Evolutionary conservation across 2,888 invertebrate species (phyloP).

Genomic region (Temnothorax ravouxi): DNA sequence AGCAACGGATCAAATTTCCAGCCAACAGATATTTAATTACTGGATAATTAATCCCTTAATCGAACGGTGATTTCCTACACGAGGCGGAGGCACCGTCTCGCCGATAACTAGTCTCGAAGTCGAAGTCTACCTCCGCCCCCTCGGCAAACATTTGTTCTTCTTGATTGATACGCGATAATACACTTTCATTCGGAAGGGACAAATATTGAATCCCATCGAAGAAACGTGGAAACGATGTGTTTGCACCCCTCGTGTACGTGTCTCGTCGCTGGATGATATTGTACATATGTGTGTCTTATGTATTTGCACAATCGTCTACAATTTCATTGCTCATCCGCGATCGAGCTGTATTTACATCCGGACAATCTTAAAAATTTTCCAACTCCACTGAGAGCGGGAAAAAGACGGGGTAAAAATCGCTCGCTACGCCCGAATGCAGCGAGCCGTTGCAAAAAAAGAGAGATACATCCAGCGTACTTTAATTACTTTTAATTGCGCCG

Average conservation of each 20-base stretch:
- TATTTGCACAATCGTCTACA: conserved; percentile 58
- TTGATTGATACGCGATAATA: conserved; percentile 72
- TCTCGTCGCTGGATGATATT: conserved; percentile 47
- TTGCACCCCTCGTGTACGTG: conserved; percentile 58
- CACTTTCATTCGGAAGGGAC: conserved; percentile 67
- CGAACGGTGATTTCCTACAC: conserved; percentile 14
- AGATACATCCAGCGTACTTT: conserved; percentile 30
- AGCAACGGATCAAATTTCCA: neutral
- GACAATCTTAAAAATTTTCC: conserved; percentile 28
- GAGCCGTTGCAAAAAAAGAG: neutral
- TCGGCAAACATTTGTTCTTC: conserved; percentile 63
- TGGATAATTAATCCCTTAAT: conserved; percentile 34
- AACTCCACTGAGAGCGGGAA: neutral
- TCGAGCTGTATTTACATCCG: conserved; percentile 50
- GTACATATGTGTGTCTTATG: conserved; percentile 52
- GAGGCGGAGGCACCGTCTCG: neutral
- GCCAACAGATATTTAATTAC: conserved; percentile 24
- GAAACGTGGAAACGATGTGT: conserved; percentile 62
- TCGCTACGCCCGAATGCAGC: neutral
- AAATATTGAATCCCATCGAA: conserved; percentile 71
- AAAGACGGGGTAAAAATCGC: conserved; percentile 13
- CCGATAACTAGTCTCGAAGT: neutral
- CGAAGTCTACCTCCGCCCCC: conserved; percentile 17
- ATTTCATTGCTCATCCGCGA: conserved; percentile 61
- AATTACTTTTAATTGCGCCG: conserved; percentile 53